A percentile compares a stretch with the other conserved stretches of the same genome.
phyloP scores from a whole-genome alignment of 2,888 invertebrate genomes.

The Heliconius aoede region DNA sequence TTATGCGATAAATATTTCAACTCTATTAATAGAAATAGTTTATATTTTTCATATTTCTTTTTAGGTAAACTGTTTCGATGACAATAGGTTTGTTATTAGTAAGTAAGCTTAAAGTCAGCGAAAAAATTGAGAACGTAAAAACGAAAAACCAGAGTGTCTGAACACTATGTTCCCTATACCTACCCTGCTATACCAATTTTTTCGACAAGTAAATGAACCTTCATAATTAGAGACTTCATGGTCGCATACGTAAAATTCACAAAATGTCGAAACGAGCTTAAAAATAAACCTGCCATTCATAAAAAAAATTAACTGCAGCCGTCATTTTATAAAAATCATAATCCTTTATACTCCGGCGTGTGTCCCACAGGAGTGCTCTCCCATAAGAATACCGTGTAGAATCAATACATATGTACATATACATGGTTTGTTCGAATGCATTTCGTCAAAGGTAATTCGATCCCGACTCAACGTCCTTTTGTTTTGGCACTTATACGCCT shows the following conservation, averaged over 20 bases:
- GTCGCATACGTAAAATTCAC: neutral
- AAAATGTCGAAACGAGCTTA: neutral
- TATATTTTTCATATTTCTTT: too few species aligned
- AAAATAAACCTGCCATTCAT: constrained; percentile 34
- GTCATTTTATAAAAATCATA: constrained; percentile 47
- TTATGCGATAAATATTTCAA: neutral
- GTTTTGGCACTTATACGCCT: constrained; percentile 81
- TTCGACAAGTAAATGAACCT: neutral
- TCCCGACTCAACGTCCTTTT: constrained; percentile 77
- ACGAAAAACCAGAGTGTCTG: too few species aligned
- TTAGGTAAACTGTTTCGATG: too few species aligned
- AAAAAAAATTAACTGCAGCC: constrained; percentile 38
- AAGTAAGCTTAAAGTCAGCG: too few species aligned
- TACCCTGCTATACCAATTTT: too few species aligned
- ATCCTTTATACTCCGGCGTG: constrained; percentile 43
- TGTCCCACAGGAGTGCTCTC: constrained; percentile 44
- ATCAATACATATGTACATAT: constrained; percentile 58
- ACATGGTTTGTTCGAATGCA: constrained; percentile 73
- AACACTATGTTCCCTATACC: too few species aligned
- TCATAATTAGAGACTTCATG: neutral
- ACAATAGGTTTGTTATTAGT: too few species aligned
- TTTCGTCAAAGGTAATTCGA: constrained; percentile 80
- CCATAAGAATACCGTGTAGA: constrained; percentile 40
- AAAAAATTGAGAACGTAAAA: too few species aligned
- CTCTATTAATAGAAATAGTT: too few species aligned